A percentile compares a stretch with the other conserved stretches of the same genome.
Evolutionary conservation across 2,113 vertebrate genomes (phyloP).

Genomic region (Tamias sibiricus): DNA sequence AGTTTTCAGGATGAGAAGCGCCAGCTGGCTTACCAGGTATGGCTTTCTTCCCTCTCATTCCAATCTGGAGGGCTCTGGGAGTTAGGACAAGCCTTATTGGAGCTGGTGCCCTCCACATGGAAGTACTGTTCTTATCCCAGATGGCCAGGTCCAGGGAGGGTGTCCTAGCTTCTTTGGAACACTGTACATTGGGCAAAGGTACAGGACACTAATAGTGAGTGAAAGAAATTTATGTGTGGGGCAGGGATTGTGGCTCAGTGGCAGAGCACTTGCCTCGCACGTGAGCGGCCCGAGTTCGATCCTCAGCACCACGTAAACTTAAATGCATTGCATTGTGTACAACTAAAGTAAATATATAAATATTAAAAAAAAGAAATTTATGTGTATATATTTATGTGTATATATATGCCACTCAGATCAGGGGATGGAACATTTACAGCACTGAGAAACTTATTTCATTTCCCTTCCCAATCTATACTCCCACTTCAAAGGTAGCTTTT

Average conservation of each 20-base stretch:
- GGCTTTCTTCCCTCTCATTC: not conserved
- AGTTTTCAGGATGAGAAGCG: conserved; percentile 88
- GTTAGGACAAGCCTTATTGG: not conserved
- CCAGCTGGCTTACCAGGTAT: conserved; percentile 90
- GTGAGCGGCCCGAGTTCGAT: too few relatives aligned
- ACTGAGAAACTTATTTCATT: not conserved
- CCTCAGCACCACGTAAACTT: too few relatives aligned
- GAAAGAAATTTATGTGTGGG: not conserved
- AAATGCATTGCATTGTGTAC: too few relatives aligned
- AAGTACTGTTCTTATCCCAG: not conserved
- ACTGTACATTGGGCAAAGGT: not conserved
- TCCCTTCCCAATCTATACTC: not conserved
- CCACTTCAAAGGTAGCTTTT: not conserved
- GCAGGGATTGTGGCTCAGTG: too few relatives aligned
- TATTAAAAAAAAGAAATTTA: not conserved
- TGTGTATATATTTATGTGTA: not conserved
- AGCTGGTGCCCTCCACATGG: not conserved
- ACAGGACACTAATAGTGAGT: not conserved
- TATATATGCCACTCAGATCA: not conserved
- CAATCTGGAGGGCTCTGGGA: not conserved
- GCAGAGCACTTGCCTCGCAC: too few relatives aligned
- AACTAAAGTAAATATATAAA: too few relatives aligned
- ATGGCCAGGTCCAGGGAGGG: not conserved
- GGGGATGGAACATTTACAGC: not conserved
- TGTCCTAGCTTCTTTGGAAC: not conserved